These are phyloP conservation scores for Delphinapterus leucas DNA, from an alignment of 2,113 vertebrate genomes.

Conservation along the genomic window DNA sequence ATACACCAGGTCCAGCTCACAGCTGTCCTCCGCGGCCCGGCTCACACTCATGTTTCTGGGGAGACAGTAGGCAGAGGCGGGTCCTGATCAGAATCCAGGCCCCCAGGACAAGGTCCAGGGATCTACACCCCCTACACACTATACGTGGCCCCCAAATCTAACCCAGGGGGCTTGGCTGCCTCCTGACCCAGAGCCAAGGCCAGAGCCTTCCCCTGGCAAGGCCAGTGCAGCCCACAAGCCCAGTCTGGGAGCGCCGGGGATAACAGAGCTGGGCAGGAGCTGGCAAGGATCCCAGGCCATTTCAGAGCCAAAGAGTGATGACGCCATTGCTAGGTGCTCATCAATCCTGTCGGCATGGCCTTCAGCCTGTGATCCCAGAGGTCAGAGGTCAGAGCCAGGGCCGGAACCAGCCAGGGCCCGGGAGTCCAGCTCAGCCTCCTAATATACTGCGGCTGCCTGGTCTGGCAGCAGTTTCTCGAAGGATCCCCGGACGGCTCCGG, in stretches of 20 bases:
- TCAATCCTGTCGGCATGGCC: not conserved
- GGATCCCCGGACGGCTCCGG: not conserved
- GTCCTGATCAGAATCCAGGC: not conserved
- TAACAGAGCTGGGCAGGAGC: not conserved
- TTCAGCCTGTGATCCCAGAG: not conserved
- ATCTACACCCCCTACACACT: fast-evolving
- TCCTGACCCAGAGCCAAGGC: not conserved
- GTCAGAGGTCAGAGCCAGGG: not conserved
- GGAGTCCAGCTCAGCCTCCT: not conserved
- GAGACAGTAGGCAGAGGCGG: not conserved
- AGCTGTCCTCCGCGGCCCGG: constrained; percentile 91
- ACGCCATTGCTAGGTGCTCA: not conserved
- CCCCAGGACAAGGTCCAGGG: fast-evolving
- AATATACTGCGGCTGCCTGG: not conserved
- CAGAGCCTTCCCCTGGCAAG: not conserved
- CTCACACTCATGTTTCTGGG: constrained; percentile 88
- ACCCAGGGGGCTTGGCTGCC: too few relatives aligned
- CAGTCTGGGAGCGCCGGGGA: fast-evolving
- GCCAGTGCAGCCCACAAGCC: not conserved
- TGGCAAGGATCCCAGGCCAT: not conserved
- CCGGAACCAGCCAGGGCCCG: not conserved
- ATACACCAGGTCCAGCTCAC: constrained; percentile 94
- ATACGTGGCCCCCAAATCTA: fast-evolving
- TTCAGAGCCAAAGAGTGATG: not conserved
- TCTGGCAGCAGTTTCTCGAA: not conserved